Evolutionary conservation across 53 echinoderm and acorn worm genomes (phyloP).

Genomic region (Crossaster papposus): DNA sequence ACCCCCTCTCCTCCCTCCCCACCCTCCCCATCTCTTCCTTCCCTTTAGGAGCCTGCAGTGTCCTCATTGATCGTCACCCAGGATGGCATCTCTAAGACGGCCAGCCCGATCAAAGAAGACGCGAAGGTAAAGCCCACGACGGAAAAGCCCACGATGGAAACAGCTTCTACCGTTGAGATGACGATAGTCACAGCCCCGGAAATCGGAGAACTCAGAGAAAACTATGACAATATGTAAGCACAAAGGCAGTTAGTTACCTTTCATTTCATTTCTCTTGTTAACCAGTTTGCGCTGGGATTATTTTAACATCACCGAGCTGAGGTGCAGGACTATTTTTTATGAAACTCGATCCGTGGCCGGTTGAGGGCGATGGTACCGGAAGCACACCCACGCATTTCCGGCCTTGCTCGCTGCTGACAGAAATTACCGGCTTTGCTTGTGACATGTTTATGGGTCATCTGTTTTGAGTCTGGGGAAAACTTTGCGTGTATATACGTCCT

Average conservation of each 20-base stretch:
- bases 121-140: slow-evolving; percentile 27
- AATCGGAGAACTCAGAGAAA: slow-evolving; percentile 66
- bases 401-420: too few relatives aligned
- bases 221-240: slow-evolving; percentile 85
- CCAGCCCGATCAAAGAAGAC: slow-evolving; percentile 32
- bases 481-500: too few relatives aligned
- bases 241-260: too few relatives aligned
- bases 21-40: background rate
- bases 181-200: slow-evolving; percentile 56
- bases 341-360: too few relatives aligned
- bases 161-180: background rate
- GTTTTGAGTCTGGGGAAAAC: too few relatives aligned
- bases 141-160: slow-evolving; percentile 59
- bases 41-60: slow-evolving; percentile 75
- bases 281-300: too few relatives aligned
- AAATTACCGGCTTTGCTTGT: too few relatives aligned
- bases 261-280: background rate
- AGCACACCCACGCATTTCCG: too few relatives aligned
- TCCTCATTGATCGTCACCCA: slow-evolving; percentile 80
- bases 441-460: too few relatives aligned
- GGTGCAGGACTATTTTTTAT: too few relatives aligned
- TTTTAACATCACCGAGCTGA: too few relatives aligned
- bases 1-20: background rate
- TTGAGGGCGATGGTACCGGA: too few relatives aligned
- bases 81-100: slow-evolving; percentile 69